Evolutionary conservation across 2,113 vertebrate species (phyloP).

Genomic region (Paedocypris sp.): DNA sequence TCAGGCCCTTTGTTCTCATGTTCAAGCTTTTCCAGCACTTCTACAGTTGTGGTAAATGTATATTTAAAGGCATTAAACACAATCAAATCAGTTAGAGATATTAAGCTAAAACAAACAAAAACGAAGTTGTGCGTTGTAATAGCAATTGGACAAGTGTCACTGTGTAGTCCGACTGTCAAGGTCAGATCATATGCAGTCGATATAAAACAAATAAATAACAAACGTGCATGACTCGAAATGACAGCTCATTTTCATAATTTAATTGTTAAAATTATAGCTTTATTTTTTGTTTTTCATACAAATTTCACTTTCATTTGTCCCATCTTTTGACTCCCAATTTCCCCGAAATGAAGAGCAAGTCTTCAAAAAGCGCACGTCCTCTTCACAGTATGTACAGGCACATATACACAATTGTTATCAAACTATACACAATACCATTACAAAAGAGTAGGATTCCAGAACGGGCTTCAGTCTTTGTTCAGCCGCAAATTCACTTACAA

Average conservation of each 20-base stretch:
- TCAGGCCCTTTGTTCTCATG: background rate
- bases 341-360: conserved; percentile 36
- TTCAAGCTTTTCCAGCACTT: background rate
- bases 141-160: too few relatives aligned
- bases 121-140: too few relatives aligned
- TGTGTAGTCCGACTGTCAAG: too few relatives aligned
- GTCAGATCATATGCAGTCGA: too few relatives aligned
- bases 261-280: conserved; percentile 62
- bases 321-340: conserved; percentile 34
- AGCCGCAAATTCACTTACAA: conserved; percentile 33
- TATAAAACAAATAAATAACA: too few relatives aligned
- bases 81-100: too few relatives aligned
- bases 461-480: conserved; percentile 20
- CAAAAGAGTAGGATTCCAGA: conserved; percentile 41
- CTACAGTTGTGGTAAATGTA: too few relatives aligned
- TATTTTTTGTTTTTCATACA: conserved; percentile 61
- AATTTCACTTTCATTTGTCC: conserved; percentile 45
- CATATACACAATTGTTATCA: conserved; percentile 59
- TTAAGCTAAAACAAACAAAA: too few relatives aligned
- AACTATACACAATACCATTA: conserved; percentile 57
- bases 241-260: too few relatives aligned
- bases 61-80: too few relatives aligned
- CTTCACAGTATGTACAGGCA: conserved; percentile 57
- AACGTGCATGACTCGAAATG: too few relatives aligned
- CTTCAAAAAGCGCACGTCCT: conserved; percentile 22